Percentiles rank a stretch among this genome's conserved stretches.
Evolutionary conservation across 2,888 invertebrate species (phyloP).

Genomic region (Hecatera dysodea): DNA sequence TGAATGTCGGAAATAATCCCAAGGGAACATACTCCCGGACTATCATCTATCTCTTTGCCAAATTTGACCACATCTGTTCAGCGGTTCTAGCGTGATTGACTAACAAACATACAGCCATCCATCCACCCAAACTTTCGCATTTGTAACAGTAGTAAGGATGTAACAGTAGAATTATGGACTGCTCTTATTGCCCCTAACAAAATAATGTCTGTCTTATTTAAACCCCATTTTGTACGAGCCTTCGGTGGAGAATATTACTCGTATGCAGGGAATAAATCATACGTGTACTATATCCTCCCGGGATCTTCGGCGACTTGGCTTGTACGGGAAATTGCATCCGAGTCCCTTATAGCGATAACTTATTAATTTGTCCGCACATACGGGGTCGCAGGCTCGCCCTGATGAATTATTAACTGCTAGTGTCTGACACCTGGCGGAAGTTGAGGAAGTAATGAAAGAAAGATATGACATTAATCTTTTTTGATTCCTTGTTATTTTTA

Average conservation of each 20-base stretch:
- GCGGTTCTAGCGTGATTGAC: no score
- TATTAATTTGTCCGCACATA: constrained; percentile 77
- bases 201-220: constrained; percentile 30
- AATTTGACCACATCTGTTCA: no score
- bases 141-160: neutral
- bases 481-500: constrained; percentile 29
- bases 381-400: constrained; percentile 30
- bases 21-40: no score
- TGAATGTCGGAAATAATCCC: no score
- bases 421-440: constrained; percentile 50
- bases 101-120: no score
- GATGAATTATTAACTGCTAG: constrained; percentile 61
- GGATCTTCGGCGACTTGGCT: constrained; percentile 64
- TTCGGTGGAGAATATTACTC: constrained; percentile 48
- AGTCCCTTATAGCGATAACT: constrained; percentile 73
- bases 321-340: constrained; percentile 76
- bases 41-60: no score
- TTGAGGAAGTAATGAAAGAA: constrained; percentile 34
- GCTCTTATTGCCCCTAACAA: neutral
- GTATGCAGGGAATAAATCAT: constrained; percentile 54
- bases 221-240: constrained; percentile 44
- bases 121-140: no score
- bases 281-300: constrained; percentile 55
- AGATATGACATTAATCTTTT: constrained; percentile 36
- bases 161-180: no score